phyloP scores from a whole-genome alignment of 2,797 vertebrate species.

The Tangara arthus region DNA sequence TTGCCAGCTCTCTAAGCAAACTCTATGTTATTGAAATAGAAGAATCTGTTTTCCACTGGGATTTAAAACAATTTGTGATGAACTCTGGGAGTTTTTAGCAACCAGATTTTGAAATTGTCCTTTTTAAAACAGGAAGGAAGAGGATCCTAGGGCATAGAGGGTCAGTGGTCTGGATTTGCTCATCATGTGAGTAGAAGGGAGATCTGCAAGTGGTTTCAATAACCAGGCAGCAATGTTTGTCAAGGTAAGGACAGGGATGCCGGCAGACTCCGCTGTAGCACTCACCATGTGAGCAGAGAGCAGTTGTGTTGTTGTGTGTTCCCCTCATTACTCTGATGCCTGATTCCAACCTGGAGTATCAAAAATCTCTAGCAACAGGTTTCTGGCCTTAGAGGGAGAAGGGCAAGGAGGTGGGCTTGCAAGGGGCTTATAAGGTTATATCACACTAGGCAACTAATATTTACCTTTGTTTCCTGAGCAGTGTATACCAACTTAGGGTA shows the following conservation, averaged over 20 bases:
- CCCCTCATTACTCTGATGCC: neutral
- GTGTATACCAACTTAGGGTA: neutral
- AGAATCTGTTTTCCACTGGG: neutral
- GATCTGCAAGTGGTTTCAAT: neutral
- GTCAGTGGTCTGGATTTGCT: neutral
- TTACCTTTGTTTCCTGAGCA: neutral
- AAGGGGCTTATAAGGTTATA: neutral
- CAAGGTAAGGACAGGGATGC: neutral
- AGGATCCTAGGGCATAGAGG: neutral
- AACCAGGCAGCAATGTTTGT: neutral
- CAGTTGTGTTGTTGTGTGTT: fast-evolving
- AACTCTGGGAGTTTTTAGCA: neutral
- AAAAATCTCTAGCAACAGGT: neutral
- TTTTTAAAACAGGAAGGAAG: neutral
- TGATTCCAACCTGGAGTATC: neutral
- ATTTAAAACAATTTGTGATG: neutral
- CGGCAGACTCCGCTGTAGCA: neutral
- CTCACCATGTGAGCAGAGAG: neutral
- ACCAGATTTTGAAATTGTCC: conserved; percentile 1
- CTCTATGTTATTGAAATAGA: neutral
- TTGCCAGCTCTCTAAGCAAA: conserved; percentile 34
- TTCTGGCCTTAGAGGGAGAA: neutral
- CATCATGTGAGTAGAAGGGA: neutral
- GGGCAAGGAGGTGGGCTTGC: neutral
- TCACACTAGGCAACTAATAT: neutral